Percentiles rank a stretch among this genome's conserved stretches.
Conservation (phyloP, 2,797 vertebrate species). For the Manis javanica region DNA sequence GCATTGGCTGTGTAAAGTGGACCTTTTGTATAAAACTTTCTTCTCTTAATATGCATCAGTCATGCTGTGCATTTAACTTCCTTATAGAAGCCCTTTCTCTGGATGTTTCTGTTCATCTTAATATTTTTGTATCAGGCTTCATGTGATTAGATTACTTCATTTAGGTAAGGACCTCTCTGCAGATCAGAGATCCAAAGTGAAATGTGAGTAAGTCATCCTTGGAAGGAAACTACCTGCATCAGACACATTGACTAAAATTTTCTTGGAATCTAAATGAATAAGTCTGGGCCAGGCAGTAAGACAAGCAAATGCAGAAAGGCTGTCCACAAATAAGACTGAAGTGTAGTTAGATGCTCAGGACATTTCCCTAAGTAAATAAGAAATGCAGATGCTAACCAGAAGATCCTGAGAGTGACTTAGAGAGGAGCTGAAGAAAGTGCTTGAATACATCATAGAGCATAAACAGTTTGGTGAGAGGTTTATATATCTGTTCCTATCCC, state of each 20-base stretch:
- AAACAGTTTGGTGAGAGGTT: background rate
- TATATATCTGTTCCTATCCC: background rate
- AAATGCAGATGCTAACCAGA: background rate
- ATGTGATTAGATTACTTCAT: background rate
- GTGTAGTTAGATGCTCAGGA: background rate
- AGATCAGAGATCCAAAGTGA: background rate
- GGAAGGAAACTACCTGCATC: background rate
- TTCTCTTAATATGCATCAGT: background rate
- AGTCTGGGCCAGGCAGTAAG: background rate
- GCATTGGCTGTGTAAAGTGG: background rate
- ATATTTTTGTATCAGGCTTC: background rate
- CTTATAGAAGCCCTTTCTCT: background rate
- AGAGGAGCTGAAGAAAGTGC: background rate
- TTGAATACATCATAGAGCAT: background rate
- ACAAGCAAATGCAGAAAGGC: background rate
- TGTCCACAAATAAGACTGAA: background rate
- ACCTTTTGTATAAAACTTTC: background rate
- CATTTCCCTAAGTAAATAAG: slow-evolving; percentile 1
- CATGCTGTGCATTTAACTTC: background rate
- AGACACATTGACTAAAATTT: background rate
- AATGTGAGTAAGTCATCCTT: background rate
- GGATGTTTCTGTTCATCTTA: background rate
- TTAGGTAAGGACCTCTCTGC: background rate
- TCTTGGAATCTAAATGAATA: background rate
- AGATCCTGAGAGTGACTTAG: background rate